Evolutionary conservation across 1,140 invertebrate genomes (phyloP).

Genomic region (Bombyx mandarina): DNA sequence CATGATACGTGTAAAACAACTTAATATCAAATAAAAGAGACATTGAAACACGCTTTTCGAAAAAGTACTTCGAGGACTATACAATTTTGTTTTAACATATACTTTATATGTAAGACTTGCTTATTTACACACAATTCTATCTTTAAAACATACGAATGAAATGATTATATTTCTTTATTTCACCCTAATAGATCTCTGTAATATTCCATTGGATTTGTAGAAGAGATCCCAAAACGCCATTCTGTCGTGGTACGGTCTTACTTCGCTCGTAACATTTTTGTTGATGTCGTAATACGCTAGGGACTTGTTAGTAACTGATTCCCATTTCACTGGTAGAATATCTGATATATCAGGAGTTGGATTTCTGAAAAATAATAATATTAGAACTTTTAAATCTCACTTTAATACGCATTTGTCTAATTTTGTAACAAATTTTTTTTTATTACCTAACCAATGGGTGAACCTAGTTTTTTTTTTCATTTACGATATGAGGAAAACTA

Average conservation of each 20-base stretch:
- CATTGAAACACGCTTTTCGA: too few species aligned
- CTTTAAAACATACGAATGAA: too few species aligned
- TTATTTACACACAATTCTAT: conserved; percentile 19
- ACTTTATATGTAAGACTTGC: conserved; percentile 5
- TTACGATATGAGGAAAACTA: too few species aligned
- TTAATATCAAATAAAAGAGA: too few species aligned
- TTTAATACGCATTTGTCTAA: not conserved
- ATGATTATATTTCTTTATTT: not conserved
- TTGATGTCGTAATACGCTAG: conserved; percentile 16
- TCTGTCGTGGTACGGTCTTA: conserved; percentile 12
- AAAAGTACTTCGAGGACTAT: too few species aligned
- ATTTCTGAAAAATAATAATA: conserved; percentile 18
- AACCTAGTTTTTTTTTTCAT: too few species aligned
- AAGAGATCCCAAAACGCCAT: conserved; percentile 26
- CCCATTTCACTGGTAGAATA: conserved; percentile 21
- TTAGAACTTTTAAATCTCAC: not conserved
- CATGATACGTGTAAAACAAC: too few species aligned
- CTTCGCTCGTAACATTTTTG: conserved; percentile 11
- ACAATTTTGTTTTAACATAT: too few species aligned
- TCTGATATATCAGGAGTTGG: conserved; percentile 19
- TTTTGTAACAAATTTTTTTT: too few species aligned
- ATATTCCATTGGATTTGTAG: conserved; percentile 12
- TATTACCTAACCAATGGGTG: too few species aligned
- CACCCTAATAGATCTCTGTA: not conserved
- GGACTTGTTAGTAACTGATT: conserved; percentile 10